Conservation (phyloP, 2,113 vertebrate genomes). For the Oreotragus oreotragus region DNA sequence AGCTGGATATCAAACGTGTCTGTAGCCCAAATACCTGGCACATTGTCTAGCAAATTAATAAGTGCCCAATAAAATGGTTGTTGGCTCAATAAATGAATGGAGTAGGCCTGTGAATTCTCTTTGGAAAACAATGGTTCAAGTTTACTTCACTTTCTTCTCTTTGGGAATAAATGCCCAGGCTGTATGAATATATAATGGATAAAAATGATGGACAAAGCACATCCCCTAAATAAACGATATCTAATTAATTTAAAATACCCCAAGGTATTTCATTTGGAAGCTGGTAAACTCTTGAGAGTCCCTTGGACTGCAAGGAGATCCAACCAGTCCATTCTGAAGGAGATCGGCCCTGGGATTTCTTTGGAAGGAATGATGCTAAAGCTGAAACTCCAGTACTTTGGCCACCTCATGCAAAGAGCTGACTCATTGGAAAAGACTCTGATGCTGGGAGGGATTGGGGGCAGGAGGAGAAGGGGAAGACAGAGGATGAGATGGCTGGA, state of each 20-base stretch:
- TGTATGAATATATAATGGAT: neutral
- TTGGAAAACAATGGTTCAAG: neutral
- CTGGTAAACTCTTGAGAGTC: neutral
- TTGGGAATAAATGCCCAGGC: neutral
- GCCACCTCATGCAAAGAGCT: no score
- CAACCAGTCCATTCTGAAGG: no score
- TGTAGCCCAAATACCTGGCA: neutral
- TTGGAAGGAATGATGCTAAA: no score
- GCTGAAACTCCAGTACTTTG: no score
- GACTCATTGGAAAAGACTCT: no score
- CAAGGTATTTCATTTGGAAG: neutral
- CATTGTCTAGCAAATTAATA: neutral
- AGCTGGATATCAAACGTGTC: neutral
- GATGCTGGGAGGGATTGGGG: no score
- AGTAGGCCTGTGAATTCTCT: neutral
- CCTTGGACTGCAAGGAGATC: no score
- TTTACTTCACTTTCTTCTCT: neutral
- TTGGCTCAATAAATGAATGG: neutral
- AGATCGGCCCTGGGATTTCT: no score
- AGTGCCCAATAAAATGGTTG: neutral
- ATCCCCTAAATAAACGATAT: neutral
- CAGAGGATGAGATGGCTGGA: no score
- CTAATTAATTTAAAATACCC: neutral
- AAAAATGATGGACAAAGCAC: neutral
- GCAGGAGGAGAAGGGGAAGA: no score